Evolutionary conservation across 2,113 vertebrate genomes (phyloP).

Genomic region (Ciconia boyciana): DNA sequence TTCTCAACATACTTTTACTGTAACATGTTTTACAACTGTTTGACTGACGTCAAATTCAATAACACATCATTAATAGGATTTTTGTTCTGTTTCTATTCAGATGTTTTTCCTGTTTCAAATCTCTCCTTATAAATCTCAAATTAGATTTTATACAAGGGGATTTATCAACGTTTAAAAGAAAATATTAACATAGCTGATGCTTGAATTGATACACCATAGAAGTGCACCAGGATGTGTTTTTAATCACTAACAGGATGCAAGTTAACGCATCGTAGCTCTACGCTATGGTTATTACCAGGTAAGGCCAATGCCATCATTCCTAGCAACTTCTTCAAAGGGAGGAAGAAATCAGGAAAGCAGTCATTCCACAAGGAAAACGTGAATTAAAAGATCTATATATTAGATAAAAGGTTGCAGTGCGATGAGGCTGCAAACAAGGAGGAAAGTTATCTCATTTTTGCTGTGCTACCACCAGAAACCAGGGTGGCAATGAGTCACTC

Average conservation of each 20-base stretch:
- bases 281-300: not conserved
- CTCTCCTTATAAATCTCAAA: constrained; percentile 35
- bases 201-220: not conserved
- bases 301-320: not conserved
- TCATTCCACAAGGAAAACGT: not conserved
- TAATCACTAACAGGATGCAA: not conserved
- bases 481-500: fast-evolving
- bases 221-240: not conserved
- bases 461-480: not conserved
- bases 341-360: not conserved
- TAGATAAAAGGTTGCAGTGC: not conserved
- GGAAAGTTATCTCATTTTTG: not conserved
- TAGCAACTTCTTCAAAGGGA: not conserved
- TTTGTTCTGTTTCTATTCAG: not conserved
- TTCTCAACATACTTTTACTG: not conserved
- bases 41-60: constrained; percentile 12
- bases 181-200: not conserved
- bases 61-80: constrained; percentile 21
- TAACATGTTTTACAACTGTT: not conserved
- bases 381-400: not conserved
- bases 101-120: constrained; percentile 15
- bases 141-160: constrained; percentile 22
- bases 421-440: not conserved
- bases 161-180: not conserved
- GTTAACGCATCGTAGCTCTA: not conserved